Percentiles rank a stretch among this genome's conserved stretches.
phyloP scores from a whole-genome alignment of 1,140 invertebrate species.

The Euwallacea fornicatus region DNA sequence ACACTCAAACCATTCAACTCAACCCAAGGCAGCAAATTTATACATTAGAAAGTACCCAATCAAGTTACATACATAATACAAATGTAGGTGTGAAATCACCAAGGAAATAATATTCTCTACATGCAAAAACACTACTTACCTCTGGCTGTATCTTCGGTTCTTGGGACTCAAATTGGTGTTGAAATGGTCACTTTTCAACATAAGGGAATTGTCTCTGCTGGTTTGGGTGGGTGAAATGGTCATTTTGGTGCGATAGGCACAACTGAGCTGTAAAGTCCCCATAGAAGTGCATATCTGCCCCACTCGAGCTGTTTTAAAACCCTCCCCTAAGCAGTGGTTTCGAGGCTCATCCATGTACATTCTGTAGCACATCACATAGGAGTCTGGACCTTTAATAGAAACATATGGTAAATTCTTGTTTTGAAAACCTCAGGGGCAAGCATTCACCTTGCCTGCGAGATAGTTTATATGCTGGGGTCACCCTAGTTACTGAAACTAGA shows the following conservation, averaged over 20 bases:
- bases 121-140: constrained; percentile 54
- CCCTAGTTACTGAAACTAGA: constrained; percentile 81
- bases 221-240: constrained; percentile 82
- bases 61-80: no score
- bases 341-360: constrained; percentile 85
- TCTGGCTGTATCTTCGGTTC: constrained; percentile 62
- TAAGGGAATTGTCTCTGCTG: constrained; percentile 67
- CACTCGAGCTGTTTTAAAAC: constrained; percentile 75
- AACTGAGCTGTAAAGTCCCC: constrained; percentile 75
- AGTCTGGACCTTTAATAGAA: constrained; percentile 60
- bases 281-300: constrained; percentile 81
- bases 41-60: no score
- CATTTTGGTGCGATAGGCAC: constrained; percentile 85
- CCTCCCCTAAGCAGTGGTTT: constrained; percentile 71
- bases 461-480: constrained; percentile 89
- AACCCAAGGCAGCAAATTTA: no score
- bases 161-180: constrained; percentile 73
- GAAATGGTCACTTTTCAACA: constrained; percentile 91
- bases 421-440: background rate
- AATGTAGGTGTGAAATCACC: no score
- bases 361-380: constrained; percentile 87
- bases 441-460: constrained; percentile 62
- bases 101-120: no score
- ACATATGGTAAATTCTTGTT: background rate
- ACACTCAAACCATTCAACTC: no score